Evolutionary conservation across 2,888 invertebrate genomes (phyloP).

Genomic region (Pachliopta kotzebuea): DNA sequence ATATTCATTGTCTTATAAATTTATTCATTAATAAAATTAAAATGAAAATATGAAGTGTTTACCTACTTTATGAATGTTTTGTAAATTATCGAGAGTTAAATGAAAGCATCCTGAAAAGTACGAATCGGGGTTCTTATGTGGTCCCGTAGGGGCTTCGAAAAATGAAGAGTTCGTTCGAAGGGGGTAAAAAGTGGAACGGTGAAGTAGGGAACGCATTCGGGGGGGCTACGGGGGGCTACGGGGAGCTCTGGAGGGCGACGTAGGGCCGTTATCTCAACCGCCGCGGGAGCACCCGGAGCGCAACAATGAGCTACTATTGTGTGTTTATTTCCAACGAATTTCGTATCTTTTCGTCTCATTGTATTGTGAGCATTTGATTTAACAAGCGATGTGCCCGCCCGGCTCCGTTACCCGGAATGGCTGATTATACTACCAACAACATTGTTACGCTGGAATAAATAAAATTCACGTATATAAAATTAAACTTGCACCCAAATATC

Average conservation of each 20-base stretch:
- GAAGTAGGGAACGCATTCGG: background rate
- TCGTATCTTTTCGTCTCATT: slow-evolving; percentile 33
- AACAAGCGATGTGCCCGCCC: slow-evolving; percentile 21
- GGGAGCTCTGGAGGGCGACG: background rate
- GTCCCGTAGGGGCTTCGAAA: background rate
- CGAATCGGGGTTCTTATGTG: no score
- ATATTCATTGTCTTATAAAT: no score
- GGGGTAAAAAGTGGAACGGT: background rate
- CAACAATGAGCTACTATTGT: slow-evolving; percentile 30
- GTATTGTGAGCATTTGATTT: slow-evolving; percentile 28
- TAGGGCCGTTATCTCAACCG: slow-evolving; percentile 25
- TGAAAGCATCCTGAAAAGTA: background rate
- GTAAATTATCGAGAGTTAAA: background rate
- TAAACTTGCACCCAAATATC: background rate
- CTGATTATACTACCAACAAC: slow-evolving; percentile 7
- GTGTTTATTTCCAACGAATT: slow-evolving; percentile 30
- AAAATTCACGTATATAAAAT: slow-evolving; percentile 4
- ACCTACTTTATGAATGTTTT: no score
- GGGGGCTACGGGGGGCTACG: background rate
- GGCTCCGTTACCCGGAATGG: slow-evolving; percentile 18
- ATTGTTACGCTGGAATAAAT: slow-evolving; percentile 23
- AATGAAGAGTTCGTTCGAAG: background rate
- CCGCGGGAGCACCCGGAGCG: slow-evolving; percentile 18
- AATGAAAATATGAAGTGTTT: no score
- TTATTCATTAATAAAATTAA: no score